Evolutionary conservation across 2,797 vertebrate species (phyloP), one percentile per base, ranked within the genome.

Genomic region (Crenichthys baileyi): DNA sequence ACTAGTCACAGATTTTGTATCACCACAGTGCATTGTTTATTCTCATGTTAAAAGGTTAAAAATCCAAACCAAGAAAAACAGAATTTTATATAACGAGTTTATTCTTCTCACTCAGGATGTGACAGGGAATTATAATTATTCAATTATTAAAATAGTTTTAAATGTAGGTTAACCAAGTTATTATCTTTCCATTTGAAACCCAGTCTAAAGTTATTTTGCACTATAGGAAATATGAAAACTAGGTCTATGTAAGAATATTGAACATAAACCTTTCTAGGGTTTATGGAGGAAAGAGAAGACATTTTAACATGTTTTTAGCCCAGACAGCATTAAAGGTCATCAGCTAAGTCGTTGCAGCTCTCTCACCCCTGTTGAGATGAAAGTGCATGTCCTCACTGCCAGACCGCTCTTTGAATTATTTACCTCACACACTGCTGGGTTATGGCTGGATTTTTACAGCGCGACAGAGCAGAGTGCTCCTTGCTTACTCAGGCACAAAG

Each of bases 331-430:
- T 87, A 85, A 85, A 90, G 73, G 79, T 76, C 83, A 77, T 78
- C 78, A 83, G 83, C 88, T 80, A 86, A 93, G 90, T 84, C 71
- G 84, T 77, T 86, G 88, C 90, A 82, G 91, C 87, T 85, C 83
- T 80, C 85, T 91, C 88, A 80, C 87, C 92, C 91, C 91, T 84
- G 89, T 88, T 72, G 89, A 89, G 92, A 91, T 78, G 83, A 83
- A 83, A 88, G 88, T 70, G 71, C 58, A 86, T 72, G 84, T 92
- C 90, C 80, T 85, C 75, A 70, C 84, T 87, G 92, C 89, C 90
- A 93, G 89, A 90, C 90, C 85, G 89, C 87, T 88, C 24, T 84
- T 85, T 95, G 89, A 95, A 95, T 95, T 94, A 95, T 95, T 95
- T 90, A 94, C 84, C 75, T 22, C 82, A 79, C 83, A 91, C 75